phyloP scores from a whole-genome alignment of 2,797 vertebrate genomes.

The Anableps anableps region DNA sequence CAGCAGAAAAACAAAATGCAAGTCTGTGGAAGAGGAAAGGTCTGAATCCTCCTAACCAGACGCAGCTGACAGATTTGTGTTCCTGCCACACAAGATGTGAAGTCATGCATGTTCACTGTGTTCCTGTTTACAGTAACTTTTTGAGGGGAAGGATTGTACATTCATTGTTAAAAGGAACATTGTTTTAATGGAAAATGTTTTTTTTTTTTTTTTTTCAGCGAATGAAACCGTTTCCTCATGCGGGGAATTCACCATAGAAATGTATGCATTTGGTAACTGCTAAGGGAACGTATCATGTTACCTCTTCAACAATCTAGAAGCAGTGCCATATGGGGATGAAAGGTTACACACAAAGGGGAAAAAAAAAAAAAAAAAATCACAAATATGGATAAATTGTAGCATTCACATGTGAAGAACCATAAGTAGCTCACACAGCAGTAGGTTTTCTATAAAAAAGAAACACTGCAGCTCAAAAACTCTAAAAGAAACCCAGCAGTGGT shows the following conservation, averaged over 20 bases:
- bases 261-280: not conserved
- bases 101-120: slow-evolving; percentile 62
- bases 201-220: slow-evolving; percentile 23
- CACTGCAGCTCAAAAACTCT: slow-evolving; percentile 33
- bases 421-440: slow-evolving; percentile 5
- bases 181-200: slow-evolving; percentile 40
- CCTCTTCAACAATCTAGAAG: not conserved
- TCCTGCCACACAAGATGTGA: slow-evolving; percentile 67
- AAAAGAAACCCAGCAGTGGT: slow-evolving; percentile 32
- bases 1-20: slow-evolving; percentile 10
- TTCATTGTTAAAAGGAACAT: slow-evolving; percentile 49
- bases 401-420: slow-evolving; percentile 26
- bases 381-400: slow-evolving; percentile 24
- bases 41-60: slow-evolving; percentile 43
- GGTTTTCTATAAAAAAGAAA: slow-evolving; percentile 32
- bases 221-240: not conserved
- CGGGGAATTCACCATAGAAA: slow-evolving; percentile 16
- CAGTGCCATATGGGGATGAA: slow-evolving; percentile 4
- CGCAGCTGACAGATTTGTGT: slow-evolving; percentile 67
- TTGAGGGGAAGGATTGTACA: slow-evolving; percentile 37
- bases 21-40: slow-evolving; percentile 38
- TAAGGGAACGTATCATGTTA: slow-evolving; percentile 12
- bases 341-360: not conserved
- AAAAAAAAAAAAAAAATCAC: slow-evolving; percentile 18
- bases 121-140: slow-evolving; percentile 62